Conservation (phyloP, 2,113 vertebrate genomes). For the Crotalus horridus region DNA sequence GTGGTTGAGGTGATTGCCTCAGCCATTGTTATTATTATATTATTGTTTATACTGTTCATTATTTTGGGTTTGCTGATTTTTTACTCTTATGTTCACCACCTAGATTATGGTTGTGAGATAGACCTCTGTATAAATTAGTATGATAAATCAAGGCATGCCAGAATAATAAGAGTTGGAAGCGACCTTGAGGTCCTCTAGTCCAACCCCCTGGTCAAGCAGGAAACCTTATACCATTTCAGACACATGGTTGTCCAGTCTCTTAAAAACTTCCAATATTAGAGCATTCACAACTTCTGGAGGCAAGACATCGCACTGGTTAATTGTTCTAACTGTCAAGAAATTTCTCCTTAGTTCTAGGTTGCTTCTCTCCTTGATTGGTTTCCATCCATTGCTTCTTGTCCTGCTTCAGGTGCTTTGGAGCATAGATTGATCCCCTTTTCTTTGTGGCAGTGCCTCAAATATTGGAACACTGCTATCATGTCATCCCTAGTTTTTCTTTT, state of each 20-base stretch:
- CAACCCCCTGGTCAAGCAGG: neutral
- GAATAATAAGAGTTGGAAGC: neutral
- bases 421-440: no score
- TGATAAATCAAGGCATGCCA: neutral
- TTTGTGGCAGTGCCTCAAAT: no score
- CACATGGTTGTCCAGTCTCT: neutral
- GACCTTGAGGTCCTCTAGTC: neutral
- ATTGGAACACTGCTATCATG: no score
- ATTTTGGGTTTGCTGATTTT: neutral
- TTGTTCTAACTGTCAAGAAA: no score
- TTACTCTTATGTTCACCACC: neutral
- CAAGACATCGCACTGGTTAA: neutral
- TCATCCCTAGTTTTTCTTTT: no score
- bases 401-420: no score
- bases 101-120: neutral
- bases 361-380: no score
- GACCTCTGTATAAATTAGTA: neutral
- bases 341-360: no score
- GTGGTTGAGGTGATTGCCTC: neutral
- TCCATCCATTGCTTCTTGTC: no score
- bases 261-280: neutral
- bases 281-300: neutral
- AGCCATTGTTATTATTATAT: neutral
- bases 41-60: neutral
- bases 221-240: neutral